These are phyloP conservation scores for Sterna hirundo DNA, from an alignment of 2,113 vertebrate species.

Conservation along the genomic window DNA sequence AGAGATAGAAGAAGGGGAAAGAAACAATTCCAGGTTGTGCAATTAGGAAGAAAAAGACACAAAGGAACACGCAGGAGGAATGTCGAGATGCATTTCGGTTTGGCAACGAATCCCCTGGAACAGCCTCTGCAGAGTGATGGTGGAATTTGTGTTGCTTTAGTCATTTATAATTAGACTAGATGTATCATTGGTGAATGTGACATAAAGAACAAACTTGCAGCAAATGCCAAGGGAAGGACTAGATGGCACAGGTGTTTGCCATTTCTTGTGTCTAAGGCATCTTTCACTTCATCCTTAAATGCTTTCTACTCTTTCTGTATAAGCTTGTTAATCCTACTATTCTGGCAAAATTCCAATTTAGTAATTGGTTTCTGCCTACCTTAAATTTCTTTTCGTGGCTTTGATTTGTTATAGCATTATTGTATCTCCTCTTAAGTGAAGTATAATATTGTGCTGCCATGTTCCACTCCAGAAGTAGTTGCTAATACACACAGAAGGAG, in stretches of 20 bases:
- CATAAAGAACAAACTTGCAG: constrained; percentile 3
- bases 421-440: background rate
- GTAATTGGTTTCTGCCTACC: constrained; percentile 37
- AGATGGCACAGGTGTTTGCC: background rate
- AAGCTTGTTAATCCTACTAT: background rate
- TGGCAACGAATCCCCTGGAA: background rate
- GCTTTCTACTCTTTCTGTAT: background rate
- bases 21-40: background rate
- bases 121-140: background rate
- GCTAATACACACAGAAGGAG: constrained; percentile 54
- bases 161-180: constrained; percentile 1
- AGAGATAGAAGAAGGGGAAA: background rate
- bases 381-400: constrained; percentile 2
- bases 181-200: background rate
- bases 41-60: constrained; percentile 10
- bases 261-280: background rate
- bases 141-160: background rate
- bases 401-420: background rate
- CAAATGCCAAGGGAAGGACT: background rate
- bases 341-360: constrained; percentile 11
- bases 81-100: background rate
- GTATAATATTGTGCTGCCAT: constrained; percentile 30
- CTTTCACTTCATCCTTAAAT: constrained; percentile 3
- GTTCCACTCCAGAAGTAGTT: constrained; percentile 48
- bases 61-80: background rate